Evolutionary conservation across 2,113 vertebrate genomes (phyloP), one percentile per base, ranked within the genome.

Genomic region (Zapus hudsonius): DNA sequence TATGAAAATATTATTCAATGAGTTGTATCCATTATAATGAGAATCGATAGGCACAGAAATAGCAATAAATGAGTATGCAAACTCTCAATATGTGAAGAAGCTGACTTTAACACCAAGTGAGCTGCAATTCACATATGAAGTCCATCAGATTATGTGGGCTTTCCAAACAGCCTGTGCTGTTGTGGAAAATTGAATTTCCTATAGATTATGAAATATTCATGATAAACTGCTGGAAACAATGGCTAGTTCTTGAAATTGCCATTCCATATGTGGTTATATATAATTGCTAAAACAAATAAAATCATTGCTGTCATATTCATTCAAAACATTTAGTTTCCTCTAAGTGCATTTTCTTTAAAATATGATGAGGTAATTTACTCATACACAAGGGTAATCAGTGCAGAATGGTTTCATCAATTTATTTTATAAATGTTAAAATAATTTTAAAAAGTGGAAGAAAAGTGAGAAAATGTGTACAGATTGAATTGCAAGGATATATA

Each of bases 151-250:
- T 94, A 81, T 85, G 85, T 86, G 15, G 27, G 40, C 10, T 94
- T 96, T 95, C 69, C 79, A 89, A 93, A 67, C 52, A 55, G 94
- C 64, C 64, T 94, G 83, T 81, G 55, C 96, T 94, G 55, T 74
- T 91, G 87, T 44, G 25, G 38, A 94, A 96, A 97, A 95, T 81
- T 87, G 38, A 25, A 40, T n/a, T 89, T 97, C 94, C 67, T 92
- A 95, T 75, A 90, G 72, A 33, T 86, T 95, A 93, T 95, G 89
- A 89, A 94, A 90, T 93, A 89, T 93, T 85, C 96, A 96, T 92
- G 89, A 75, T 59, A 74, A 57, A 93, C 95, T 97, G 22, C 55
- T 93, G 78, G 90, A 55, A 96, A 91, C 83, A 92, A 91, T 96
- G 29, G 5, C 10, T 80, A 64, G 96, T 97, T 96, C 82, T 93